Conservation (phyloP, 1,140 invertebrate species). For the Bombus confusus region DNA sequence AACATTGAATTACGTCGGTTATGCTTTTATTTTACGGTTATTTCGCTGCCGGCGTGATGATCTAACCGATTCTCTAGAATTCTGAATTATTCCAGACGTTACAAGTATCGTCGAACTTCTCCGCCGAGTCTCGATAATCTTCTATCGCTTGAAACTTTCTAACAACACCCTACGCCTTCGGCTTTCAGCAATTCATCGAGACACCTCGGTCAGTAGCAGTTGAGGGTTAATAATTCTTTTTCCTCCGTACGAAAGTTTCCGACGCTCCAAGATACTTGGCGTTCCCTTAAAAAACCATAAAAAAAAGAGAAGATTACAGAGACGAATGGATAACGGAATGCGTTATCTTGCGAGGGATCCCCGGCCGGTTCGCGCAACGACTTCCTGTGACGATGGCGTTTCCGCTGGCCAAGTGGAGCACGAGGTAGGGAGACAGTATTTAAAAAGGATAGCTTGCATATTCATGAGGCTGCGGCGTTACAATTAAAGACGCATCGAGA, state of each 20-base stretch:
- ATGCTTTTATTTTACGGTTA: no score
- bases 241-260: neutral
- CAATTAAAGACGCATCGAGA: constrained; percentile 61
- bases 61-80: no score
- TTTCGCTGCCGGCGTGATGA: no score
- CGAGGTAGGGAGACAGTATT: constrained; percentile 32
- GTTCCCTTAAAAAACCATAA: neutral
- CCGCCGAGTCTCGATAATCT: no score
- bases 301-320: constrained; percentile 33
- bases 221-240: neutral
- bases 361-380: neutral
- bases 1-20: no score
- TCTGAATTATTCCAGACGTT: no score
- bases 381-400: neutral
- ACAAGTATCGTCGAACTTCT: no score
- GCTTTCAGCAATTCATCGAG: neutral
- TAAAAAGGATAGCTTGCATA: constrained; percentile 62
- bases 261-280: neutral
- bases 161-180: neutral
- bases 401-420: neutral
- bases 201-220: neutral
- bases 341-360: constrained; percentile 46
- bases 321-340: constrained; percentile 46
- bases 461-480: constrained; percentile 56
- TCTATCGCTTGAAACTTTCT: no score